Evolutionary conservation across 1,140 invertebrate genomes (phyloP).

Genomic region (Thaumatotibia leucotreta): DNA sequence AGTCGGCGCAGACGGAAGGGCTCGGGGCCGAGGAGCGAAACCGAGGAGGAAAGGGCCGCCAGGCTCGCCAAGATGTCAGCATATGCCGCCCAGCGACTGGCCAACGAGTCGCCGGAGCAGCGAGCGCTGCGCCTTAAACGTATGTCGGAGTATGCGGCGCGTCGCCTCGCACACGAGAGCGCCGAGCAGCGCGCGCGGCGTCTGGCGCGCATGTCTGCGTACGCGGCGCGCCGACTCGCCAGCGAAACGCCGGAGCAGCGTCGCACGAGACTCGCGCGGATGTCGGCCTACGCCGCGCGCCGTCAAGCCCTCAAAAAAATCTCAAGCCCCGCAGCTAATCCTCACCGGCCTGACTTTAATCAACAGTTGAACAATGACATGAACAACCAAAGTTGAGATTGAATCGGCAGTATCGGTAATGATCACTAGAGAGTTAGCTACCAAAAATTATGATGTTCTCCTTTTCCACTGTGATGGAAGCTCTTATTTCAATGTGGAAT

Average conservation of each 20-base stretch:
- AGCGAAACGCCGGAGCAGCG: constrained; percentile 75
- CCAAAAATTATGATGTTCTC: background rate
- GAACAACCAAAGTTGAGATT: constrained; percentile 16
- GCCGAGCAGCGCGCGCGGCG: constrained; percentile 71
- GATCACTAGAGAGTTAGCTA: background rate
- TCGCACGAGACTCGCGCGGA: constrained; percentile 67
- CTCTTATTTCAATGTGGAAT: background rate
- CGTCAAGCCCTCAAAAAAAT: constrained; percentile 55
- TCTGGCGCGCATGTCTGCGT: constrained; percentile 76
- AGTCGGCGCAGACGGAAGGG: constrained; percentile 27
- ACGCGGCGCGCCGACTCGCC: constrained; percentile 66
- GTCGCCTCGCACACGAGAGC: constrained; percentile 69
- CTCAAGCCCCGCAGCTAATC: background rate
- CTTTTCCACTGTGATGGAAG: background rate
- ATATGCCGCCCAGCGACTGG: constrained; percentile 70
- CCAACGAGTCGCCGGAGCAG: constrained; percentile 76
- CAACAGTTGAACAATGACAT: background rate
- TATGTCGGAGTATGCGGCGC: constrained; percentile 68
- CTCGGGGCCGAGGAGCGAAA: constrained; percentile 51
- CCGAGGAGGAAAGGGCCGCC: constrained; percentile 67
- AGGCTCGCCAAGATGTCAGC: constrained; percentile 74
- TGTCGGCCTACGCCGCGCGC: constrained; percentile 72
- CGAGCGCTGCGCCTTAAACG: constrained; percentile 63
- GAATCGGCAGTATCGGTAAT: background rate
- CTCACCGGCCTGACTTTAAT: background rate